Evolutionary conservation across 2,797 vertebrate genomes (phyloP).

Genomic region (Carcharodon carcharias): DNA sequence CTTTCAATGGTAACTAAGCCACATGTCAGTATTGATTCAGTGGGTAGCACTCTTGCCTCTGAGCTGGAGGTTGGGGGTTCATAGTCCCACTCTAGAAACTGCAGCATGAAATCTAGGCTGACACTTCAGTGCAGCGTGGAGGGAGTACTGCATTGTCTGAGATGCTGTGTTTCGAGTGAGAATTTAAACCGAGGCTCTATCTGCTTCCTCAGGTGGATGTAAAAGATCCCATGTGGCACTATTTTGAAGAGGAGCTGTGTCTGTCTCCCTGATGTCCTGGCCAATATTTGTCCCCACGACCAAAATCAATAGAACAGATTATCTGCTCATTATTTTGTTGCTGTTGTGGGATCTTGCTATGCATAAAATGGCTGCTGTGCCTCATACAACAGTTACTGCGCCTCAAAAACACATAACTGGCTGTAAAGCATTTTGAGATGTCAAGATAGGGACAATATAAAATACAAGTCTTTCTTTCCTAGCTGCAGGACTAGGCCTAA

Average conservation of each 20-base stretch:
- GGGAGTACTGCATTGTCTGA: too few relatives aligned
- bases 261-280: neutral
- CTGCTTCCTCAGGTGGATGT: neutral
- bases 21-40: neutral
- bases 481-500: too few relatives aligned
- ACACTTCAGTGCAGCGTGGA: too few relatives aligned
- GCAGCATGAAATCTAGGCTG: too few relatives aligned
- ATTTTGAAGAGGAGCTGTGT: neutral
- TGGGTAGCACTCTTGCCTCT: too few relatives aligned
- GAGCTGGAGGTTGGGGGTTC: too few relatives aligned
- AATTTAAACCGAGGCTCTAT: neutral
- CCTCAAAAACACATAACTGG: too few relatives aligned
- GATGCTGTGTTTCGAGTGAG: neutral
- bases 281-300: neutral
- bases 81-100: too few relatives aligned
- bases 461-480: too few relatives aligned
- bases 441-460: too few relatives aligned
- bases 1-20: neutral
- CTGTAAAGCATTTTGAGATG: too few relatives aligned
- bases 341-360: neutral
- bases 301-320: neutral
- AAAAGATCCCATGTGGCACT: neutral
- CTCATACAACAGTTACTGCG: too few relatives aligned
- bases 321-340: neutral
- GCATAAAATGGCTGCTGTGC: neutral